Evolutionary conservation across 2,888 invertebrate genomes (phyloP), one percentile per base, ranked within the genome.

Genomic region (Pseudanteris insignis): DNA sequence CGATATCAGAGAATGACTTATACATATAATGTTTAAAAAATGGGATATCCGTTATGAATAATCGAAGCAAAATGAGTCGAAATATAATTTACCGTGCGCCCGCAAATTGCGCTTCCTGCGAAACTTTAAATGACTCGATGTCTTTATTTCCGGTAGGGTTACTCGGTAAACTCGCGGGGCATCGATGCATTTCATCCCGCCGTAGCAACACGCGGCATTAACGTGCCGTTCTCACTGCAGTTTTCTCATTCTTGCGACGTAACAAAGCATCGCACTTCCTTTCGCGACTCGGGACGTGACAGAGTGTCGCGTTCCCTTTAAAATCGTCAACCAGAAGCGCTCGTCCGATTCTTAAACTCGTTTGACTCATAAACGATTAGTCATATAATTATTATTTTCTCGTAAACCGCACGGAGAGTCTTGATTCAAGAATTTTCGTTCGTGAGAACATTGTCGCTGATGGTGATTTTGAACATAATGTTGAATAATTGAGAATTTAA

Each of bases 221-320:
- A 54, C 40, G 44, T 58, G 58, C 48, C 43, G 57, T 63, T 63
- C 63, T 48, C 63, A 63, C 53, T 63, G 57, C 34, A 54, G 54
- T 63, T 63, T 61, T 63, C 54, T 63, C 50, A 58, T 63, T 63
- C 54, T 50, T 58, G 32, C 55, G 50, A 41, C 48, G 63, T 57
- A 63, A 63, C 58, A 58, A 62, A 53, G 63, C 53, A 58, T 36
- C 47, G 53, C 51, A 57, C 57, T 62, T 62, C 62, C 62, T 57
- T 53, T 62, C 47, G 37, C 37, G 33, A 47, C 57, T 51, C 44
- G 34, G 58, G 48, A 63, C 63, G 58, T 63, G 63, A 63, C 63
- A 63, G 53, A 48, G 63, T 58, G 44, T 48, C 37, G 38, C 41
- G 34, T 47, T 57, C 57, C 37, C 48, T 48, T 40, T 30, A 50